Evolutionary conservation across 2,888 invertebrate species (phyloP).

Genomic region (Thumatha senex): DNA sequence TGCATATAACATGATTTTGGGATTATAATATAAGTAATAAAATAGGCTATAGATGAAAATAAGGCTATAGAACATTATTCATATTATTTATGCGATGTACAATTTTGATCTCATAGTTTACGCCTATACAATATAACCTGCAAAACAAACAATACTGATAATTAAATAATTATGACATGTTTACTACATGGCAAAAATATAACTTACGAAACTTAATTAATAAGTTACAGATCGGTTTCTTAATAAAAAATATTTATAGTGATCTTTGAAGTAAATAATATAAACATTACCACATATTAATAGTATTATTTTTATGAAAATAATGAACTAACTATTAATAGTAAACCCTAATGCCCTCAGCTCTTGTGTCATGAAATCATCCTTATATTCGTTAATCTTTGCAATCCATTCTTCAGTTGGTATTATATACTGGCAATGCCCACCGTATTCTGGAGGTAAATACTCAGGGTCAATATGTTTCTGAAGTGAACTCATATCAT

Average conservation of each 20-base stretch:
- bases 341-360: conserved; percentile 84
- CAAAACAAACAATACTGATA: too few relatives aligned
- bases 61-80: not conserved
- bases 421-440: conserved; percentile 79
- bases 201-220: too few relatives aligned
- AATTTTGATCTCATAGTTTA: conserved; percentile 8
- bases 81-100: not conserved
- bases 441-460: conserved; percentile 69
- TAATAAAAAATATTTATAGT: too few relatives aligned
- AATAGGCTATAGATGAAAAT: not conserved
- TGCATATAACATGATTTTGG: conserved; percentile 25
- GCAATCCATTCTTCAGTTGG: conserved; percentile 85
- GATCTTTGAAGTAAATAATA: too few relatives aligned
- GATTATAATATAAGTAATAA: conserved; percentile 8
- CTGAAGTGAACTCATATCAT: conserved; percentile 65
- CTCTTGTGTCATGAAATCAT: conserved; percentile 83
- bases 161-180: too few relatives aligned
- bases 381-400: conserved; percentile 78
- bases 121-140: too few relatives aligned
- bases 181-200: too few relatives aligned
- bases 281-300: too few relatives aligned
- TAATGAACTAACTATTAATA: conserved; percentile 39
- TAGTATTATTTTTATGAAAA: not conserved
- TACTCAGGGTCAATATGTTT: conserved; percentile 62
- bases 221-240: too few relatives aligned